Base-by-base conservation (phyloP, 2,113 vertebrate genomes). In the Phylloscopus trochilus region DNA sequence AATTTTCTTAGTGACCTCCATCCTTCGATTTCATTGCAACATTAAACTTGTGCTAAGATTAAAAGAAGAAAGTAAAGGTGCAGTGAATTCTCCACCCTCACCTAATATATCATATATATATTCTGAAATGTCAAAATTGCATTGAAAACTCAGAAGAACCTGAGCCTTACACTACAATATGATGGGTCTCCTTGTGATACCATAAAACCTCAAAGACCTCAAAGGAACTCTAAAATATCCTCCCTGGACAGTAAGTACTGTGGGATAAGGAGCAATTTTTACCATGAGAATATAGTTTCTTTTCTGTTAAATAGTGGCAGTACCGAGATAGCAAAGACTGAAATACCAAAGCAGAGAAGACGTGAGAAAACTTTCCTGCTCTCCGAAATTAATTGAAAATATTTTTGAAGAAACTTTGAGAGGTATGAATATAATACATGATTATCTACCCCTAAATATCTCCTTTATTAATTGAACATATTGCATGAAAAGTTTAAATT, bases 191-290 rank as follows among this genome's bases (percentile, higher is more conserved):
- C 18, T 64, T 8, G 2, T 28, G 17, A 27, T 51, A 17, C 8
- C 11, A 9, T 47, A 68, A 47, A 75, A 37, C 5, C 5, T 56
- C 23, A 43, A 2, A n/a, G 24, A 37, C 26, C 83, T 83, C 72
- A 67, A 21, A 58, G 22, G 28, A 79, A 52, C 27, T 83, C 20
- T 39, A 37, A 41, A 56, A 60, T 51, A 10, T 69, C 52, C 10
- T 72, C 21, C 6, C 8, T 3, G 23, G 6, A 5, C 2, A 2
- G 8, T n/a, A 62, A 49, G 19, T 39, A 11, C 2, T 67, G 47
- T 55, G 30, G 14, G 7, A 43, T 28, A 72, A 76, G 9, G 16
- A 53, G 1, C 10, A 8, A 59, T 41, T 69, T 84, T 68, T n/a
- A 44, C 26, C 19, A n/a, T 27, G 6, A 92, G 12, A 77, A 44